A percentile compares a stretch with the other conserved stretches of the same genome.
Conservation (phyloP, 1,140 invertebrate species). For the Oscheius sp. region DNA sequence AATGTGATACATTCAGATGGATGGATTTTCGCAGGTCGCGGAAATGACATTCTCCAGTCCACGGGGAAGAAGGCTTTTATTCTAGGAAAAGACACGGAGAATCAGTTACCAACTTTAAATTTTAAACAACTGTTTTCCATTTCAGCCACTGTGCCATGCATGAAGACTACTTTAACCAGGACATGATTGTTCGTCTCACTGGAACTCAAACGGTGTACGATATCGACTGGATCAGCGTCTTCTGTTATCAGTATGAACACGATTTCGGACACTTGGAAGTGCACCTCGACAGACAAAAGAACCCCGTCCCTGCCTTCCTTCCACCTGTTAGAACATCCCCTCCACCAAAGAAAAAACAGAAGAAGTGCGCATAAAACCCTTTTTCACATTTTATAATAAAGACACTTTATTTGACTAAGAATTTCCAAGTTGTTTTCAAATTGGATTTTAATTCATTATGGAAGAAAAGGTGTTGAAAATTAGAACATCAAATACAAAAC, state of each 20-base stretch:
- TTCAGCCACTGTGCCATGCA: slow-evolving; percentile 45
- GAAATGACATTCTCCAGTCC: slow-evolving; percentile 39
- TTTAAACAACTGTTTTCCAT: neutral
- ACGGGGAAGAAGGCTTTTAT: slow-evolving; percentile 49
- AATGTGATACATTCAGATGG: slow-evolving; percentile 36
- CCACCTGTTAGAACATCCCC: neutral
- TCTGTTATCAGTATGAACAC: slow-evolving; percentile 48
- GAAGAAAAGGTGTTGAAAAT: no score
- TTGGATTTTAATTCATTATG: no score
- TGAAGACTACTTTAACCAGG: slow-evolving; percentile 43
- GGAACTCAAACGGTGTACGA: slow-evolving; percentile 46
- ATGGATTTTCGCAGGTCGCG: slow-evolving; percentile 48
- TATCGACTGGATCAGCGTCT: slow-evolving; percentile 46
- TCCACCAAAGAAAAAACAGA: neutral
- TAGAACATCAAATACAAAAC: no score
- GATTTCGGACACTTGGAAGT: slow-evolving; percentile 46
- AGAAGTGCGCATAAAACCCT: neutral
- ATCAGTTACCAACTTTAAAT: slow-evolving; percentile 9
- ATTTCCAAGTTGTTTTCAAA: no score
- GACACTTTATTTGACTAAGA: no score
- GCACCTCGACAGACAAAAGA: neutral
- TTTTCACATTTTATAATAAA: no score
- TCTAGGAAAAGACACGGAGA: slow-evolving; percentile 29
- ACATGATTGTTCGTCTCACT: slow-evolving; percentile 41
- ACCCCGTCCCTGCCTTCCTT: neutral